Base-by-base conservation (phyloP, 2,888 invertebrate genomes). In the Mesochorus sp. region DNA sequence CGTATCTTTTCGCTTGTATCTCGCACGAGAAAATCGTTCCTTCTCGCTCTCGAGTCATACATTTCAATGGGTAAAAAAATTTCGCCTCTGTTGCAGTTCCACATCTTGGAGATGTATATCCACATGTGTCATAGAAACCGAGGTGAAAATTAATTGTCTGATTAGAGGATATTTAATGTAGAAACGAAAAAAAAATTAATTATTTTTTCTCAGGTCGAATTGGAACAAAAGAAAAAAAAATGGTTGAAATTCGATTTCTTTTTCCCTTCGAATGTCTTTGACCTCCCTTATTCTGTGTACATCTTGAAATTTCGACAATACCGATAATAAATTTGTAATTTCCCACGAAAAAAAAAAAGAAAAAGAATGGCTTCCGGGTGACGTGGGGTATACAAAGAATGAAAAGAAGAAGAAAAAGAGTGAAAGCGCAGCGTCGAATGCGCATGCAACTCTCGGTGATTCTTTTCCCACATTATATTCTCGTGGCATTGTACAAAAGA, bases 381-480 rank as follows among this genome's bases (percentile, higher is more conserved):
- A 14, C 39, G 21, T 10, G 5, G 4, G 12, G 4, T 21, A 3
- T 6, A 14, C n/a, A n/a, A 6, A 44, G 10, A 24, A 59, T 6
- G 8, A 34, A 39, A 61, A 49, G 26, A 61, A 39, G 12, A 51
- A 19, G 47, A 39, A 47, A 10, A 44, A 75, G 55, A 51, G 75
- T 75, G 62, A 61, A 75, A 68, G 75, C 55, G 37, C 37, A 49
- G 10, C 26, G 47, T 28, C 34, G 31, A 14, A 28, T 53, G 8
- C 17, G 24, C 24, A 24, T 55, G n/a, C 28, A 44, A 44, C 3
- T 61, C 31, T 14, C 39, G 19, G 10, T 10, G 57, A 57, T 47
- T 28, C 21, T 61, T 44, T 74, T 73, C 72, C 44, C 72, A 64
- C 72, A 64, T 64, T 64, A 24, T n/a, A n/a, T n/a, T n/a, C 34